A percentile compares a stretch with the other conserved stretches of the same genome.
These are phyloP conservation scores for Turnix velox DNA, from an alignment of 2,113 vertebrate genomes.

Conservation along the genomic window DNA sequence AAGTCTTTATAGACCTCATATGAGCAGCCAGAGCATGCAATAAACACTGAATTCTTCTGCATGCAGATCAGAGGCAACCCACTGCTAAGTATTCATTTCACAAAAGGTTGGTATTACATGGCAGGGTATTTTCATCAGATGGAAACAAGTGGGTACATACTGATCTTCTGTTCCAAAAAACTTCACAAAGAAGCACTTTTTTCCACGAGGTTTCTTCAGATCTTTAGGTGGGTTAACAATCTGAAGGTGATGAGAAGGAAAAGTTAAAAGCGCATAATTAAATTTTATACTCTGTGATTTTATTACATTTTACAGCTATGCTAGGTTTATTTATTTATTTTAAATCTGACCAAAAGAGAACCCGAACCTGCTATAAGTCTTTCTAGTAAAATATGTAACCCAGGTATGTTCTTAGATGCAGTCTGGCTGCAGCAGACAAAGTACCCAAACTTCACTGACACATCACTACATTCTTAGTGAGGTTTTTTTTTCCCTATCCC, in stretches of 20 bases:
- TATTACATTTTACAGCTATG: not conserved
- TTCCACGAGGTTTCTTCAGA: constrained; percentile 95
- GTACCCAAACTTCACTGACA: not conserved
- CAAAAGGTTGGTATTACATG: not conserved
- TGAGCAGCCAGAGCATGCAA: not conserved
- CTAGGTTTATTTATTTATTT: not conserved
- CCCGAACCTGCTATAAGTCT: not conserved
- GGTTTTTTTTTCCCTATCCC: not conserved
- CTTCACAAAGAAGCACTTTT: constrained; percentile 98
- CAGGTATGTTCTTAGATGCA: not conserved
- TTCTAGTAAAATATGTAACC: not conserved
- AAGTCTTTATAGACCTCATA: not conserved
- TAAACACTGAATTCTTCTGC: not conserved
- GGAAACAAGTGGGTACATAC: constrained; percentile 77
- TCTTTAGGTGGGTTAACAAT: constrained; percentile 98
- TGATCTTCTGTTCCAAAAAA: constrained; percentile 99
- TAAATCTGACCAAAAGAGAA: not conserved
- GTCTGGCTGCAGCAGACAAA: not conserved
- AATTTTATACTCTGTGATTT: not conserved
- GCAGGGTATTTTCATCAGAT: not conserved
- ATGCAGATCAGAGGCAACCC: not conserved
- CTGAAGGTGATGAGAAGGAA: constrained; percentile 69
- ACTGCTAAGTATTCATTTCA: not conserved
- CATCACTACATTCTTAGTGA: not conserved
- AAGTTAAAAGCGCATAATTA: not conserved